These are phyloP conservation scores for Allygus modestus DNA, from an alignment of 2,888 invertebrate species.

Conservation along the genomic window DNA sequence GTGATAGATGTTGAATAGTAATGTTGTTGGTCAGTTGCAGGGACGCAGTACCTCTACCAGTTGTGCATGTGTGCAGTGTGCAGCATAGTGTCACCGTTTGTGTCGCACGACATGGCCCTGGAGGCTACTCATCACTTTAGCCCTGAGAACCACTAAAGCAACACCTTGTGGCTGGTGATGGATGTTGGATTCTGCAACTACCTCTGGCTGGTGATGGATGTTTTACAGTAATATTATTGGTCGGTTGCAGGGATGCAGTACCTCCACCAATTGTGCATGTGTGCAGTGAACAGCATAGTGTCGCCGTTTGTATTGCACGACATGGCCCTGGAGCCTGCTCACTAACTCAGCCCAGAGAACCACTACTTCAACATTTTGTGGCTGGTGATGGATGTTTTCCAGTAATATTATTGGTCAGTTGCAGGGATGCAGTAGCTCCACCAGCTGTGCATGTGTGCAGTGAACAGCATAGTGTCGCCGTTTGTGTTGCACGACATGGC, in stretches of 20 bases:
- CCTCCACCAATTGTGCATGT: conserved; percentile 99
- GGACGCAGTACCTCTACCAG: conserved; percentile 96
- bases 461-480: too few relatives aligned
- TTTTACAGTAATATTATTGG: too few relatives aligned
- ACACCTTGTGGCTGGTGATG: conserved; percentile 89
- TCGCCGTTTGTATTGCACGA: conserved; percentile 96
- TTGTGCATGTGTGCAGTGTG: conserved; percentile 97
- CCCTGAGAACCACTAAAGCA: conserved; percentile 75
- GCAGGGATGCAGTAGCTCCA: too few relatives aligned
- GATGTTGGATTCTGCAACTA: conserved; percentile 94
- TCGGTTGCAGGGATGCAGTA: too few relatives aligned
- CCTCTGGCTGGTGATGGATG: conserved; percentile 93
- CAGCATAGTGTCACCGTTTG: conserved; percentile 97
- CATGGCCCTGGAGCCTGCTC: conserved; percentile 95
- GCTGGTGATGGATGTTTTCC: conserved; percentile 87
- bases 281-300: conserved; percentile 73
- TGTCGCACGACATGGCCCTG: conserved; percentile 95
- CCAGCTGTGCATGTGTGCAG: too few relatives aligned
- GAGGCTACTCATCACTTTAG: conserved; percentile 96
- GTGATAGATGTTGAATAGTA: too few relatives aligned
- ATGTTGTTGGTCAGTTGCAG: conserved; percentile 72
- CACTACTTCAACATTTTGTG: conserved; percentile 85
- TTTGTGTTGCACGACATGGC: too few relatives aligned
- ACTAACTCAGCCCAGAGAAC: conserved; percentile 83
- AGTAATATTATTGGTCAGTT: too few relatives aligned